Base-by-base conservation (phyloP, 2,113 vertebrate species). In the Nansenia antarctica region DNA sequence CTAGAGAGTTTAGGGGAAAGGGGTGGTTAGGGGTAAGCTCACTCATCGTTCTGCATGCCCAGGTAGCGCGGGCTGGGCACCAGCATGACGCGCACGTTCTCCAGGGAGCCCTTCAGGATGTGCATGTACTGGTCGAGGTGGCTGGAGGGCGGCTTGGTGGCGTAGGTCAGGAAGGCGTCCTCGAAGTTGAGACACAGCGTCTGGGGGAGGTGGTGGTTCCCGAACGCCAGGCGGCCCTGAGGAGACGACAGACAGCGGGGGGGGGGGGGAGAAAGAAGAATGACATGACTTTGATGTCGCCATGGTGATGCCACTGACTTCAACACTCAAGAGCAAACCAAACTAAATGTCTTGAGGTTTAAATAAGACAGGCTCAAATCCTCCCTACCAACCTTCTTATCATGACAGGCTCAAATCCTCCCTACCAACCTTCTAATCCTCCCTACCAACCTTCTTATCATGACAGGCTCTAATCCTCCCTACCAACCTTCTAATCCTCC, bases 101-200 rank as follows among this genome's bases (percentile, higher is more conserved):
- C 98, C 85, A 99, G 68, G 24, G 96, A 97, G 62, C 98, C 98
- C 82, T 98, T 99, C 72, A 99, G 88, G 0, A 99, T 99, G 86
- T 98, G 98, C 98, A 99, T 99, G 85, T 94, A 99, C 72, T 97
- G 94, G 83, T 99, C 98, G 62, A 99, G 93, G 78, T 98, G 98
- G 88, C 98, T 98, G 11, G 97, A 99, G 57, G 98, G 98, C n/a
- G 96, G 98, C 82, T 99, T 99, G 75, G 98, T 99, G 73, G 98
- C 92, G 0, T 99, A 99, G 0, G 96, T 99, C 83, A 99, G 82
- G 86, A 96, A 96, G 73, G 98, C 98, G 65, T 99, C 98, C 70
- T 99, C 98, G 76, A 99, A 99, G 79, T 96, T 96, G 81, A 99
- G 91, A 47, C 96, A 99, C 57, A 99, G 85, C 30, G 97, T 99